Evolutionary conservation across 2,888 invertebrate species (phyloP).

Genomic region (Nymphalis urticae): DNA sequence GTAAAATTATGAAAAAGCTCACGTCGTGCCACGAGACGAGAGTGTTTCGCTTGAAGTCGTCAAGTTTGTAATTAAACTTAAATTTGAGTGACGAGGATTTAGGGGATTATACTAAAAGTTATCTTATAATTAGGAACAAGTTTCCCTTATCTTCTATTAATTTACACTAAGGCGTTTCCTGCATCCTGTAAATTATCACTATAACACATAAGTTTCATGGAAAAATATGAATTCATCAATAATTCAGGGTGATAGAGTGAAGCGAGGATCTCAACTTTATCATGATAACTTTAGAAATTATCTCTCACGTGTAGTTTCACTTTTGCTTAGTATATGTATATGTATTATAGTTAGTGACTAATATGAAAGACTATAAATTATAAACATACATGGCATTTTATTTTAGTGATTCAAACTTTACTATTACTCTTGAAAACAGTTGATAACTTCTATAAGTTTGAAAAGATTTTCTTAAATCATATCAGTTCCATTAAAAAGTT

Average conservation of each 20-base stretch:
- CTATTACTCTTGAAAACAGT: too few relatives aligned
- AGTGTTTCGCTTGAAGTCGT: conserved; percentile 2
- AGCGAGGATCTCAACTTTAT: too few relatives aligned
- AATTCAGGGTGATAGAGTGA: too few relatives aligned
- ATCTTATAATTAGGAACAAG: conserved; percentile 6
- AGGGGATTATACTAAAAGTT: neutral
- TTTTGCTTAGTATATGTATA: neutral
- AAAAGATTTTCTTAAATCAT: too few relatives aligned
- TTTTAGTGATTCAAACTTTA: too few relatives aligned
- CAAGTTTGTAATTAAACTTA: neutral
- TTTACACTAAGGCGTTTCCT: neutral
- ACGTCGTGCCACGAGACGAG: neutral
- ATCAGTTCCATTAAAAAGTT: too few relatives aligned
- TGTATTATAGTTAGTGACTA: too few relatives aligned
- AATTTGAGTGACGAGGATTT: neutral
- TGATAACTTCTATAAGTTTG: too few relatives aligned
- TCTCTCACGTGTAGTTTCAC: neutral
- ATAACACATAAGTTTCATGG: neutral
- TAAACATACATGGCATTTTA: too few relatives aligned
- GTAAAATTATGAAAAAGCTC: neutral
- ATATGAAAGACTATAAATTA: too few relatives aligned
- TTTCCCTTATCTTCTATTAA: neutral
- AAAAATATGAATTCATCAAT: too few relatives aligned
- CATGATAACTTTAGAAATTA: too few relatives aligned
- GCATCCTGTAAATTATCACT: neutral